These are phyloP conservation scores for Tautogolabrus adspersus DNA, from an alignment of 2,113 vertebrate genomes.

Conservation along the genomic window DNA sequence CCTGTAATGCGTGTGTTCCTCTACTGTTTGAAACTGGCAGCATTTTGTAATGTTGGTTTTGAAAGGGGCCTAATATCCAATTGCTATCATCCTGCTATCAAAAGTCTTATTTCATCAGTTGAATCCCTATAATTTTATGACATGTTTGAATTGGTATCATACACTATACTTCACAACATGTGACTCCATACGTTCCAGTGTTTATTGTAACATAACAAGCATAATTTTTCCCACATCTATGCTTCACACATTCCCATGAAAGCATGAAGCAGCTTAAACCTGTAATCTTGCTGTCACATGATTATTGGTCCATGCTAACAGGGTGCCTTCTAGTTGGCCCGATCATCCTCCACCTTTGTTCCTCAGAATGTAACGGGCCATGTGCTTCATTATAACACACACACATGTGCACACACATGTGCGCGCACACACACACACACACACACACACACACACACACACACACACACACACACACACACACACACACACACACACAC, in stretches of 20 bases:
- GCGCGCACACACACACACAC: conserved; percentile 18
- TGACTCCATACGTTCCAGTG: no score
- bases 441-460: no score
- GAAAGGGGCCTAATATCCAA: no score
- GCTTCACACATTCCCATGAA: neutral
- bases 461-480: neutral
- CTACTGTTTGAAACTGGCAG: no score
- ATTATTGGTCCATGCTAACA: conserved; percentile 25
- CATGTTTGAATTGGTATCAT: no score
- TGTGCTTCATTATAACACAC: conserved; percentile 30
- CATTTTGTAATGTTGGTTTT: no score
- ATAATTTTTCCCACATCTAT: neutral
- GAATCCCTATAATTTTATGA: no score
- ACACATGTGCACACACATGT: conserved; percentile 12
- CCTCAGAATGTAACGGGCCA: conserved; percentile 21
- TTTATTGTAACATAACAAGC: neutral
- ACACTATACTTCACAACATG: no score
- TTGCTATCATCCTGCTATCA: no score
- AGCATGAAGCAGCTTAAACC: conserved; percentile 27
- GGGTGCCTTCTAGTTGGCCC: conserved; percentile 17
- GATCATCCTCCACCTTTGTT: conserved; percentile 21
- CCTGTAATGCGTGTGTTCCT: no score
- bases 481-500: neutral
- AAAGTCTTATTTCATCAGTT: no score
- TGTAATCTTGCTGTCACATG: conserved; percentile 46